Percentiles rank a stretch among this genome's conserved stretches.
These are phyloP conservation scores for Spialia ferax DNA, from an alignment of 2,888 invertebrate species.

Conservation along the genomic window DNA sequence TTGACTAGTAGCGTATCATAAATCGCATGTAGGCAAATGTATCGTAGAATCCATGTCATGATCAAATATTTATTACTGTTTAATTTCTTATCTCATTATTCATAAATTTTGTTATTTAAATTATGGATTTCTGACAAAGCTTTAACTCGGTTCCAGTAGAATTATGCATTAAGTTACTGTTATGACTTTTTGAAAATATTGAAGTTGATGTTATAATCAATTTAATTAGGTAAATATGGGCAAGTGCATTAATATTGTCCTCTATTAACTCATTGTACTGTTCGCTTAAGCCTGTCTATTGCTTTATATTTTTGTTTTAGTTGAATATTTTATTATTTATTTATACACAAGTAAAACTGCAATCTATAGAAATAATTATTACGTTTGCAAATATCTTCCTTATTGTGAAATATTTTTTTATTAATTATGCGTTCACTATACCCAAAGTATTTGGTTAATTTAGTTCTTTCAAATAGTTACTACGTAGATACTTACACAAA, in stretches of 20 bases:
- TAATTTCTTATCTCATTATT: conserved; percentile 81
- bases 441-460: conserved; percentile 52
- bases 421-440: conserved; percentile 56
- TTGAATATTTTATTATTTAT: conserved; percentile 87
- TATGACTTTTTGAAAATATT: conserved; percentile 82
- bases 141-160: conserved; percentile 87
- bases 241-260: conserved; percentile 86
- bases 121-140: conserved; percentile 85
- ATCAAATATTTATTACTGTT: conserved; percentile 87
- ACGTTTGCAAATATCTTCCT: conserved; percentile 60
- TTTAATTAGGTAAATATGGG: conserved; percentile 83
- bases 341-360: conserved; percentile 73
- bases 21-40: conserved; percentile 48
- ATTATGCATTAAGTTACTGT: conserved; percentile 86
- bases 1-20: conserved; percentile 23
- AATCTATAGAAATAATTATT: conserved; percentile 62
- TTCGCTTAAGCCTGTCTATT: conserved; percentile 83
- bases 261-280: conserved; percentile 80
- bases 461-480: conserved; percentile 42
- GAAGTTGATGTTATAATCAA: conserved; percentile 86
- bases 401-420: conserved; percentile 63
- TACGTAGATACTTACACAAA: conserved; percentile 48
- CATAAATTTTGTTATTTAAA: conserved; percentile 85
- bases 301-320: conserved; percentile 82
- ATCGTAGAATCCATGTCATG: conserved; percentile 76